Base-by-base conservation (phyloP, 2,888 invertebrate species). In the Drosophila neotestacea region DNA sequence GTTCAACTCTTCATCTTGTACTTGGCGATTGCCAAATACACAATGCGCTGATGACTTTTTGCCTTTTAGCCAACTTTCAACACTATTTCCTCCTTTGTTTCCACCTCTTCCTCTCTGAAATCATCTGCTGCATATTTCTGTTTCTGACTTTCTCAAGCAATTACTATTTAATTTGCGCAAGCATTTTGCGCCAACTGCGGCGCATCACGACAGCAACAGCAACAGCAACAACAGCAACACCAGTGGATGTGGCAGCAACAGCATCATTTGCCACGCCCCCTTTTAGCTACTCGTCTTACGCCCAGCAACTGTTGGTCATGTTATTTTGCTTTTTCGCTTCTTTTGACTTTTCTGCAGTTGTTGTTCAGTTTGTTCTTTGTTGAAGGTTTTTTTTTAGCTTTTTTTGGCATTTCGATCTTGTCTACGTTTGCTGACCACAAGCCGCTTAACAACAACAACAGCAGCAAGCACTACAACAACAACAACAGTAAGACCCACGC, bases 81-180 rank as follows among this genome's bases (percentile, higher is more conserved):
- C 70, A 59, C 55, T 28, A 11, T n/a, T 34, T 41, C 16, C 22
- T 6, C 3, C 5, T n/a, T n/a, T 22, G 9, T 42, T 22, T 2
- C 7, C 5, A 4, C 13, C 16, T 36, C 16, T 30, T 9, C 3
- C 5, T n/a, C 42, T 2, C 10, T 10, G 22, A 22, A 22, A 10
- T 10, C 4, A 9, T 4, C 41, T 42, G 59, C 13, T 36, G 52
- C 56, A 55, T 73, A 52, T 62, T 48, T 48, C 54, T 70, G 68
- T 55, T 65, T 47, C 46, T 65, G 81, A 87, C 70, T 83, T 89
- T 85, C 83, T 87, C 89, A 89, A 87, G 85, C 88, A 83, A 81
- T 83, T 85, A 83, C 80, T 85, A 83, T 83, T 83, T 86, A 88
- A 82, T 82, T 82, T 82, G 89, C 81, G 67, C 77, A 65, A 79